Percentiles rank a stretch among this genome's conserved stretches.
These are phyloP conservation scores for Phyllostomus hastatus DNA, from an alignment of 2,113 vertebrate species.

Conservation along the genomic window DNA sequence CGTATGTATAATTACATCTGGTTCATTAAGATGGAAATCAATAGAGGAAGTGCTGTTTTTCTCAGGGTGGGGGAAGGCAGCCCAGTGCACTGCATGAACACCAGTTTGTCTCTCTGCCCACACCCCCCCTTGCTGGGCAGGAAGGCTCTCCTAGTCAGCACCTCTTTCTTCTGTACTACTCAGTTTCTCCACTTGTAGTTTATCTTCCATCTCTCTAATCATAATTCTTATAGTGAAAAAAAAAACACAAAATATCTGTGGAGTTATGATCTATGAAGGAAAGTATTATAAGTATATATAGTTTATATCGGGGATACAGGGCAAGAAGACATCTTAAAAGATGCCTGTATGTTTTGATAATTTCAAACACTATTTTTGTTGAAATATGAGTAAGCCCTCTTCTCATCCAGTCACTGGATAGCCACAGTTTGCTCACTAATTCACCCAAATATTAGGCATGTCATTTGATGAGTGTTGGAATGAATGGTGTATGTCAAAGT, in stretches of 20 bases:
- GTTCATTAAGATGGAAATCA: conserved; percentile 46
- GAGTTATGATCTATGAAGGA: neutral
- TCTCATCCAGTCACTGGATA: neutral
- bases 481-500: neutral
- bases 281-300: neutral
- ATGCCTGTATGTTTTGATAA: neutral
- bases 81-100: neutral
- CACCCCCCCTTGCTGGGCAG: neutral
- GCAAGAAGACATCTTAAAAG: neutral
- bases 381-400: neutral
- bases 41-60: neutral
- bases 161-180: neutral
- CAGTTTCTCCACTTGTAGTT: neutral
- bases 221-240: neutral
- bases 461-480: neutral
- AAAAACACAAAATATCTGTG: neutral
- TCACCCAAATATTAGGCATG: neutral
- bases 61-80: neutral
- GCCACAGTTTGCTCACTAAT: neutral
- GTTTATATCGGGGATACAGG: neutral
- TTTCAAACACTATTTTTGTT: neutral
- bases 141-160: neutral
- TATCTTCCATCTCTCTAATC: neutral
- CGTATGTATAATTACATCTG: conserved; percentile 50
- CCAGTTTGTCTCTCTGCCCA: neutral